A percentile compares a stretch with the other conserved stretches of the same genome.
These are phyloP conservation scores for Macrophya alboannulata DNA, from an alignment of 2,888 invertebrate species.

Conservation along the genomic window DNA sequence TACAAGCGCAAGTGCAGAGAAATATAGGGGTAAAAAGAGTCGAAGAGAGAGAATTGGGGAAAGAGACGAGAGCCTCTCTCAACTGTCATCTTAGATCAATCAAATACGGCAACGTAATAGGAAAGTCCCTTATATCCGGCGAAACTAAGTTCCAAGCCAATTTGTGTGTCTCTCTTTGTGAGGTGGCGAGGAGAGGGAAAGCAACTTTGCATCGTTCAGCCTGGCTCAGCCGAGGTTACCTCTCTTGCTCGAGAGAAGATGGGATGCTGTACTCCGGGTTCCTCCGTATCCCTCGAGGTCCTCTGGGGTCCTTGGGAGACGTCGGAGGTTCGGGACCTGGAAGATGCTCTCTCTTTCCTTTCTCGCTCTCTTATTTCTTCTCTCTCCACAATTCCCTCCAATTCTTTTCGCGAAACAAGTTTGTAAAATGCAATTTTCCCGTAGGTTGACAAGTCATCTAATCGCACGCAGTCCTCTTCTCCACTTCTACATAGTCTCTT, in stretches of 20 bases:
- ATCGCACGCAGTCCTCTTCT: constrained; percentile 77
- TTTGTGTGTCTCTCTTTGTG: constrained; percentile 79
- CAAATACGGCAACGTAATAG: constrained; percentile 77
- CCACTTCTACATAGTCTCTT: constrained; percentile 36
- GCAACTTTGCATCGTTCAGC: constrained; percentile 75
- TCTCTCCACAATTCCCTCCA: constrained; percentile 82
- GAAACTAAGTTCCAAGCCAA: constrained; percentile 79
- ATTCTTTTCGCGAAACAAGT: constrained; percentile 83
- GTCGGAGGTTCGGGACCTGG: constrained; percentile 57
- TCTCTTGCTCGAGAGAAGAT: constrained; percentile 57
- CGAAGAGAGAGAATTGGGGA: background rate
- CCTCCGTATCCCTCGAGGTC: constrained; percentile 45
- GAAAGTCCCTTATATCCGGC: constrained; percentile 78
- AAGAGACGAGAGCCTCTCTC: constrained; percentile 60
- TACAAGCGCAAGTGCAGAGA: background rate
- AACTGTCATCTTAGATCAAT: constrained; percentile 77
- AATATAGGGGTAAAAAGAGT: background rate
- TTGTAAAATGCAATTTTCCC: constrained; percentile 83
- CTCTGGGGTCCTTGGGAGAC: constrained; percentile 38
- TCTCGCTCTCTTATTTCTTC: constrained; percentile 64
- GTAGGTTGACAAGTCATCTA: constrained; percentile 83
- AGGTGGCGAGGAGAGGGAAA: constrained; percentile 63
- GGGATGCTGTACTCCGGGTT: constrained; percentile 53
- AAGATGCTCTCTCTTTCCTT: constrained; percentile 56
- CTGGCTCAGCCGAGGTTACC: constrained; percentile 54